Evolutionary conservation across 2,888 invertebrate genomes (phyloP), one percentile per base, ranked within the genome.

Genomic region (Suillia variegata): DNA sequence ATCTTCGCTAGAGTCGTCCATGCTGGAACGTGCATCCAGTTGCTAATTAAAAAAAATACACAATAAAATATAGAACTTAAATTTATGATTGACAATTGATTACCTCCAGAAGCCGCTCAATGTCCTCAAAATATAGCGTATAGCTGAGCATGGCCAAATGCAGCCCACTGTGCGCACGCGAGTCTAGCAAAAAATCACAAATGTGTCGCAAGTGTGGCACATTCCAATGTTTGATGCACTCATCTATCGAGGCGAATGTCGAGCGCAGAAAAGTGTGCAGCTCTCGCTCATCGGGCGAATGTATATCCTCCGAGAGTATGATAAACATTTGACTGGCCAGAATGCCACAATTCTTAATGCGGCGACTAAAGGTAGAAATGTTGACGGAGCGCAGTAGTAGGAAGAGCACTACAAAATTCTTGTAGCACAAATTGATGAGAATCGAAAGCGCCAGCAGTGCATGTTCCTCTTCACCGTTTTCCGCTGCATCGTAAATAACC

Each of bases 391-490:
- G 85, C 83, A 90, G 87, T 26, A 93, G 82, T 0, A 89, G 86
- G 71, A 91, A 90, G 42, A 91, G 85, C 0, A 90, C 91, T 0
- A 90, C 88, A 59, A 90, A 80, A 78, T 93, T 93, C 66, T 89
- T 90, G 73, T 91, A 90, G 77, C 92, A 92, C 2, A 93, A 80
- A 82, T 93, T 93, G 0, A 91, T 90, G 0, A 93, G 79, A 13
- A 92, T 87, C 0, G 90, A 89, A 0, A 93, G 82, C 0, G 88
- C 85, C 49, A 87, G 74, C 31, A 81, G 69, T 0, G 74, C 73
- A 52, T 68, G 69, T 0, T 54, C 48, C 0, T 53, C 45, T 8
- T 59, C 57, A 0, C 84, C 82, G 45, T 80, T 78, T 20, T 85
- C 85, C 6, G 61, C 69, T 1, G 65, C 60, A 2, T 84, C 84